These are phyloP conservation scores for Laticauda laticaudata DNA, from an alignment of 2,113 vertebrate genomes.

Conservation along the genomic window DNA sequence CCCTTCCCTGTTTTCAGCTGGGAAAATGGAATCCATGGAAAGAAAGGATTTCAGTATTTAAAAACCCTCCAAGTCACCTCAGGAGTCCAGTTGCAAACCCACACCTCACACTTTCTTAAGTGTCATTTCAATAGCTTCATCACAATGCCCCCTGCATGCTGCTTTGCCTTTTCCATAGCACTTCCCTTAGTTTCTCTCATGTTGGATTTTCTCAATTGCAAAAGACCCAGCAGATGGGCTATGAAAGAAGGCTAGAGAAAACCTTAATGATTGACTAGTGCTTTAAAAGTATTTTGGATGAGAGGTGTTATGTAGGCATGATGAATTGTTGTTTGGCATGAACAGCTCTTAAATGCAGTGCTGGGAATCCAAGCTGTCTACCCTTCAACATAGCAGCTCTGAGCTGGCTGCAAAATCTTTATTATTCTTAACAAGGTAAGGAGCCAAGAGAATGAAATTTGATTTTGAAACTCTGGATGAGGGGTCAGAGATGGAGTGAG, in stretches of 20 bases:
- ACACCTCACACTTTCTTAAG: background rate
- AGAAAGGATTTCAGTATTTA: background rate
- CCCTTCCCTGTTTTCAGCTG: background rate
- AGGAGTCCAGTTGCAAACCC: background rate
- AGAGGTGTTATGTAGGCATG: conserved; percentile 26
- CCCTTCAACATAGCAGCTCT: conserved; percentile 57
- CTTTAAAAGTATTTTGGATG: conserved; percentile 49
- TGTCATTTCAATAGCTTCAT: background rate
- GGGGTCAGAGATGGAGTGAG: background rate
- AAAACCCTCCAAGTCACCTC: background rate
- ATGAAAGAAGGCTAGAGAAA: conserved; percentile 40
- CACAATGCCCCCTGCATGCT: background rate
- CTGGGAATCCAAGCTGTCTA: conserved; percentile 31
- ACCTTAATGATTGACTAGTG: conserved; percentile 44
- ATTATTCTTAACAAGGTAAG: conserved; percentile 57
- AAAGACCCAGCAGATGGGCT: conserved; percentile 20
- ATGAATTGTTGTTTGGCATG: conserved; percentile 4
- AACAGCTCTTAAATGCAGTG: conserved; percentile 41
- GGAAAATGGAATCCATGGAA: background rate
- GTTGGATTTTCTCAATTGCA: background rate
- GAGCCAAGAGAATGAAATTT: conserved; percentile 55
- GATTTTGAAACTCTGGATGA: conserved; percentile 59
- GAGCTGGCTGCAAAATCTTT: conserved; percentile 55
- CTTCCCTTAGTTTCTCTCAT: conserved; percentile 25
- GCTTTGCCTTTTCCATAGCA: background rate